Percentiles rank a stretch among this genome's conserved stretches.
Evolutionary conservation across 2,888 invertebrate species (phyloP).

Genomic region (Morpho helenor): DNA sequence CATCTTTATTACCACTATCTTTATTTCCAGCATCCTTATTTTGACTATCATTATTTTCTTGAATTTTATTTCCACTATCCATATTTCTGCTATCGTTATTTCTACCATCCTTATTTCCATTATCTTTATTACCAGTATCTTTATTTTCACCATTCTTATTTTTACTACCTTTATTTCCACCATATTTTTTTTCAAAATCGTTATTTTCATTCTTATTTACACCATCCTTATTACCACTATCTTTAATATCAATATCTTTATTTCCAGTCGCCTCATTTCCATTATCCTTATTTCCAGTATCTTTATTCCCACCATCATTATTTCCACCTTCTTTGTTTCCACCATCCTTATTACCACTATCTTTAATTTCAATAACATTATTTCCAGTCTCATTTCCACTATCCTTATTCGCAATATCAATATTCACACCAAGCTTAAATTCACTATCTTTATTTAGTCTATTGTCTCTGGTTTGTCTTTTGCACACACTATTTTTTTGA

Average conservation of each 20-base stretch:
- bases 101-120: neutral
- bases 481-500: too few species aligned
- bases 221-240: neutral
- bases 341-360: too few species aligned
- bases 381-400: too few species aligned
- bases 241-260: neutral
- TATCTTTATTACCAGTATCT: conserved; percentile 6
- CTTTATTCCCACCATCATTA: neutral
- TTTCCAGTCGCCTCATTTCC: neutral
- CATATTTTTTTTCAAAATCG: neutral
- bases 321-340: too few species aligned
- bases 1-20: neutral
- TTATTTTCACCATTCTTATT: neutral
- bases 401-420: too few species aligned
- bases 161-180: neutral
- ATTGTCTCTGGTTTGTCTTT: too few species aligned
- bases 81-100: neutral
- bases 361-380: too few species aligned
- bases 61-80: too few species aligned
- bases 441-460: too few species aligned
- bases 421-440: too few species aligned
- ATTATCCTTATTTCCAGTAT: conserved; percentile 4
- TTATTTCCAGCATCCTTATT: neutral
- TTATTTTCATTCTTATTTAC: neutral
- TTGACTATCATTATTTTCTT: too few species aligned